phyloP scores from a whole-genome alignment of 1,140 invertebrate genomes.

The Aphis craccivora region DNA sequence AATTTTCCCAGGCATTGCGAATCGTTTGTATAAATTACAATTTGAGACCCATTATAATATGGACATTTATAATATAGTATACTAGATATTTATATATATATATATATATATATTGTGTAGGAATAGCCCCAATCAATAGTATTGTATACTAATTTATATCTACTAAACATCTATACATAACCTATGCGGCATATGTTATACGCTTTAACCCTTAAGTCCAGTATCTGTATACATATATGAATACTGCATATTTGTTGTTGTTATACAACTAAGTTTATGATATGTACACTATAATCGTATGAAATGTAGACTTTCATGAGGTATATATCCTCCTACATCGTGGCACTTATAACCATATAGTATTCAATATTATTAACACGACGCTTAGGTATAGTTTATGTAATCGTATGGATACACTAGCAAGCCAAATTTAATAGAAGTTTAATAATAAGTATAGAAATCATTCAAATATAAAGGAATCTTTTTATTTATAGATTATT shows the following conservation, averaged over 20 bases:
- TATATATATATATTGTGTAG: background rate
- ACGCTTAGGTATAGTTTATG: background rate
- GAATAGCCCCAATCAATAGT: background rate
- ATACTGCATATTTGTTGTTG: background rate
- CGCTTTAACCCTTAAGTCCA: background rate
- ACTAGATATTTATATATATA: background rate
- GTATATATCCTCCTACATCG: background rate
- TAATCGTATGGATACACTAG: background rate
- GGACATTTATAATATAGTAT: background rate
- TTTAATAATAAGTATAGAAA: background rate
- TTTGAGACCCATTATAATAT: background rate
- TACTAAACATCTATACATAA: background rate
- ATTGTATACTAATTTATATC: slow-evolving; percentile 5
- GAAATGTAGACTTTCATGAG: background rate
- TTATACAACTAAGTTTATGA: background rate
- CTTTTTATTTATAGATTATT: background rate
- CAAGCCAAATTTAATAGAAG: background rate
- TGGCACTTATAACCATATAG: background rate
- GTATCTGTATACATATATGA: background rate
- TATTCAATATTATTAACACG: background rate
- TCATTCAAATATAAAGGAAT: background rate
- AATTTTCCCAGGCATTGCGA: background rate
- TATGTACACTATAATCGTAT: background rate
- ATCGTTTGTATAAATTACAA: slow-evolving; percentile 12
- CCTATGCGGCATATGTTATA: background rate